Evolutionary conservation across 1,140 invertebrate species (phyloP), one percentile per base, ranked within the genome.

Genomic region (Drosophila sp.): DNA sequence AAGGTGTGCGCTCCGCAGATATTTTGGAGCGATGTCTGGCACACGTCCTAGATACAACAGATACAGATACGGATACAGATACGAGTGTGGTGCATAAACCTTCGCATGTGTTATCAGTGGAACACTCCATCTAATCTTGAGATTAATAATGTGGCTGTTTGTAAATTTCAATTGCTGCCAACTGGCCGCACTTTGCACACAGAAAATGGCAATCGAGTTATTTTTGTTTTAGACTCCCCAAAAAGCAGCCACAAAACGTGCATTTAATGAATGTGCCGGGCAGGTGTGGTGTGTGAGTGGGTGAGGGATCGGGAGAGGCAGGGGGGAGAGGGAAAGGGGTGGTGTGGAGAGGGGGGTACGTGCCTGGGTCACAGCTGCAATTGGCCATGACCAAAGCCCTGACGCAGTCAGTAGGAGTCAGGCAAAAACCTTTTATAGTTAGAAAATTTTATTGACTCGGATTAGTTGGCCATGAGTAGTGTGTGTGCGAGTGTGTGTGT

Each of bases 61-160:
- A 4, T 21, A 21, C 21, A 25, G n/a, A n/a, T n/a, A n/a, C n/a
- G n/a, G n/a, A n/a, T n/a, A 4, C 11, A 27, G 38, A 43, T 43
- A 43, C 40, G 14, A 16, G 46, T 48, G 32, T 59, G 43, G 59
- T 32, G 41, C 66, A 69, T 69, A 82, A 63, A 62, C 59, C 71
- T 74, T 61, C 54, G 50, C 16, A 13, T 58, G 77, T 65, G n/a
- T 74, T 81, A 86, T 87, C 82, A 82, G 36, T 76, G 64, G 59
- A 62, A 72, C 41, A 79, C 76, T 89, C 56, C 45, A 81, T 89
- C 82, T 82, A 87, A 87, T 87, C 82, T 89, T 65, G 64, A 87
- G 82, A 87, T 87, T 89, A 87, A 87, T 82, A 87, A 82, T 79
- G 78, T 78, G 82, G 78, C 82, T 78, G 77, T 87, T 61, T 64